A percentile compares a stretch with the other conserved stretches of the same genome.
phyloP scores from a whole-genome alignment of 2,797 vertebrate species.

The Cichlasoma orientale region DNA sequence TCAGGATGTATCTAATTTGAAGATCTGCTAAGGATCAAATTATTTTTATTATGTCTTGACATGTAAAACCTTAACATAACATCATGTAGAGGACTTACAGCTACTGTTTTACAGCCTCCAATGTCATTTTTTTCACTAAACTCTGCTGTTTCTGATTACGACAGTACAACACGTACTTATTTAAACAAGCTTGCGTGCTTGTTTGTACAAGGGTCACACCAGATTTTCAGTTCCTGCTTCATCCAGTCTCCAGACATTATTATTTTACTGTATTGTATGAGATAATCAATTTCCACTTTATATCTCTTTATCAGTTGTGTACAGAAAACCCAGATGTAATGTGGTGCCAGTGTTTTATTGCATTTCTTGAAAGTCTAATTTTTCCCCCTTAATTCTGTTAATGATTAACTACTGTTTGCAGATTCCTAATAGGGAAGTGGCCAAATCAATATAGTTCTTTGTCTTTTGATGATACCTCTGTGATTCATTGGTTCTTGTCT shows the following conservation, averaged over 20 bases:
- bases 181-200: background rate
- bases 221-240: background rate
- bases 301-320: background rate
- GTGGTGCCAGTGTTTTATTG: background rate
- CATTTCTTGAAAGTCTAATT: background rate
- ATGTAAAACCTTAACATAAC: background rate
- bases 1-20: background rate
- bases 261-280: background rate
- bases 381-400: constrained; percentile 1
- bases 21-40: background rate
- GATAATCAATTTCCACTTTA: background rate
- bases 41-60: background rate
- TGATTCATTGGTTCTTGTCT: background rate
- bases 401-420: constrained; percentile 38
- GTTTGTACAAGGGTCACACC: background rate
- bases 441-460: background rate
- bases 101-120: background rate
- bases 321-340: background rate
- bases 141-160: background rate
- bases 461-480: fast-evolving
- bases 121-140: too few relatives aligned
- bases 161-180: background rate
- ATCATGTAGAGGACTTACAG: background rate
- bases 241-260: background rate
- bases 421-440: background rate